phyloP scores from a whole-genome alignment of 2,888 invertebrate genomes.

The Drosophila robusta region DNA sequence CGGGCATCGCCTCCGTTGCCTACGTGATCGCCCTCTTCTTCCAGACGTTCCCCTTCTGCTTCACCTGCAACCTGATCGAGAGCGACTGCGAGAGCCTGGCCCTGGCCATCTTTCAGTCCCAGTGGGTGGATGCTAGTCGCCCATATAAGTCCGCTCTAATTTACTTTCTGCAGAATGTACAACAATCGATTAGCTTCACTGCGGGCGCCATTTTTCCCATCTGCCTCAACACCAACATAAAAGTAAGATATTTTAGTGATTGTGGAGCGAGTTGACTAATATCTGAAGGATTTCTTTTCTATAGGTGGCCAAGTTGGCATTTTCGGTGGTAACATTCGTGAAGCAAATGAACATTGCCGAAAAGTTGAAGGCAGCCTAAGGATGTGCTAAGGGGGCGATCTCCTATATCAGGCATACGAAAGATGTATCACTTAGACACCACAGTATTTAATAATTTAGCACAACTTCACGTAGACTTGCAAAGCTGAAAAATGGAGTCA shows the following conservation, averaged over 20 bases:
- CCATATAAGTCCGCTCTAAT: slow-evolving; percentile 34
- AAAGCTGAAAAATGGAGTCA: too few species aligned
- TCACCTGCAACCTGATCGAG: slow-evolving; percentile 36
- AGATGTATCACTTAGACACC: neutral
- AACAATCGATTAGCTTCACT: slow-evolving; percentile 35
- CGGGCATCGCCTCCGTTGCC: neutral
- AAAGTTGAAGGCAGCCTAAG: slow-evolving; percentile 23
- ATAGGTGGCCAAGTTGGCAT: slow-evolving; percentile 68
- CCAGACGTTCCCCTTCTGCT: slow-evolving; percentile 51
- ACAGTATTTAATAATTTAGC: too few species aligned
- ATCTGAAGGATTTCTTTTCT: neutral
- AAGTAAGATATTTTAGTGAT: slow-evolving; percentile 17
- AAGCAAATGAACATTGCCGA: slow-evolving; percentile 58
- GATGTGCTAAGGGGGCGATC: neutral
- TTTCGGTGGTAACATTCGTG: slow-evolving; percentile 61
- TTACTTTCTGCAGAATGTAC: slow-evolving; percentile 38
- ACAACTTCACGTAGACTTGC: too few species aligned
- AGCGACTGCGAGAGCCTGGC: slow-evolving; percentile 32
- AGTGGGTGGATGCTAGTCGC: slow-evolving; percentile 32
- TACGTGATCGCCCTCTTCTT: slow-evolving; percentile 23
- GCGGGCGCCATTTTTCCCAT: slow-evolving; percentile 45
- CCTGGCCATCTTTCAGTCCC: slow-evolving; percentile 29
- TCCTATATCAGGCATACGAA: neutral
- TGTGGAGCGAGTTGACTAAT: neutral
- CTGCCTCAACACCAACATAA: slow-evolving; percentile 40